Conservation (phyloP, 2,113 vertebrate species). For the Mohoua ochrocephala region DNA sequence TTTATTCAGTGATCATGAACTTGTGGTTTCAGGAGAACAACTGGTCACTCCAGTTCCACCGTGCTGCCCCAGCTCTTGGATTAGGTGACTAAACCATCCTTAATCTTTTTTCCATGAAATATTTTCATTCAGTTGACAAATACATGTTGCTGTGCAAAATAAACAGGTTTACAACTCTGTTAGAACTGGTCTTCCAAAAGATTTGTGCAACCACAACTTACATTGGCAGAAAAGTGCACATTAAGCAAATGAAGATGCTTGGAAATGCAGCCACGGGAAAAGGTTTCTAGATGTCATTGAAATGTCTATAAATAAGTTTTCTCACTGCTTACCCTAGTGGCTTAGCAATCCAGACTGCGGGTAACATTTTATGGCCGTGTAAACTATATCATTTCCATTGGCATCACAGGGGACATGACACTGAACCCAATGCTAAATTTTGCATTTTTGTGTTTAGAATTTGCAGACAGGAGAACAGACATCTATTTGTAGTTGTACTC, state of each 20-base stretch:
- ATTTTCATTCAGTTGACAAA: background rate
- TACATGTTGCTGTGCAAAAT: background rate
- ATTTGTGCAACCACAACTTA: background rate
- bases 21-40: background rate
- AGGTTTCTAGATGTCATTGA: background rate
- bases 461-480: background rate
- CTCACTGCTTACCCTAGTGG: background rate
- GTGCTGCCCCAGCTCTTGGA: background rate
- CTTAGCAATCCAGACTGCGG: background rate
- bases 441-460: background rate
- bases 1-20: background rate
- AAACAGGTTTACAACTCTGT: background rate
- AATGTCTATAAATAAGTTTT: conserved; percentile 15
- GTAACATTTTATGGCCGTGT: background rate
- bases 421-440: background rate
- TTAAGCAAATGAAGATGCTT: background rate
- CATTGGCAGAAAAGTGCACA: background rate
- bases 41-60: background rate
- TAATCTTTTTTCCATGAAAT: background rate
- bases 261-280: background rate
- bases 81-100: background rate
- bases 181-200: background rate
- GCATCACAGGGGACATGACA: background rate
- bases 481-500: background rate
- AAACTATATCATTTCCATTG: background rate